Evolutionary conservation across 2,888 invertebrate genomes (phyloP), one percentile per base, ranked within the genome.

Genomic region (Endotricha flammealis): DNA sequence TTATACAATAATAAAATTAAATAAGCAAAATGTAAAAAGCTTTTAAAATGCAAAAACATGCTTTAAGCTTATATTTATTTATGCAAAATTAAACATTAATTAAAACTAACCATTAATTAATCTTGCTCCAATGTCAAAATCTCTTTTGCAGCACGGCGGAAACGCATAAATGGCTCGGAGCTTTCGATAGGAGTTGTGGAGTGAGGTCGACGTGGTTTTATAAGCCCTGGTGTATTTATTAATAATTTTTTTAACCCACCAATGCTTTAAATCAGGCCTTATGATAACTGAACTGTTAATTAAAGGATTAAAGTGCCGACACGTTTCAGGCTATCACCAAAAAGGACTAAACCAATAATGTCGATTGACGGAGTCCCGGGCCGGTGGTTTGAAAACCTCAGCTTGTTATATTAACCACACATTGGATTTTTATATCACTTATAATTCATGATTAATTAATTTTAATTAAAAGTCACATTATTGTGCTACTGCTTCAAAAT

Each of bases 311-410:
- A 74, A 63, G 54, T 69, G 58, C 67, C 54, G 71, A 73, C 68
- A 64, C 57, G 70, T 82, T 82, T 59, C 81, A 82, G 82, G 71
- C 74, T 56, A 68, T 67, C 65, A 67, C 66, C 71, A 81, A 78
- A 75, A 80, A 80, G 75, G 80, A 80, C 63, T 79, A 76, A 67
- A 54, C 60, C 60, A 56, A 58, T 36, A 54, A 50, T 54, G 54
- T 61, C 69, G 66, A 64, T 57, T 64, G 70, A 67, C 42, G 61
- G 66, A 59, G 64, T 50, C 39, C 47, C 41, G 57, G 53, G 59
- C 60, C 57, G 53, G 48, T 52, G 45, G 42, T 20, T 36, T 20
- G 38, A 44, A 42, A 49, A 50, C 57, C 56, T 56, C 58, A 60
- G 43, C 52, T 48, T 54, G 42, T 47, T 51, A 56, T 50, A 61